Base-by-base conservation (phyloP, 1,140 invertebrate species). In the Panagrolaimus sp. region DNA sequence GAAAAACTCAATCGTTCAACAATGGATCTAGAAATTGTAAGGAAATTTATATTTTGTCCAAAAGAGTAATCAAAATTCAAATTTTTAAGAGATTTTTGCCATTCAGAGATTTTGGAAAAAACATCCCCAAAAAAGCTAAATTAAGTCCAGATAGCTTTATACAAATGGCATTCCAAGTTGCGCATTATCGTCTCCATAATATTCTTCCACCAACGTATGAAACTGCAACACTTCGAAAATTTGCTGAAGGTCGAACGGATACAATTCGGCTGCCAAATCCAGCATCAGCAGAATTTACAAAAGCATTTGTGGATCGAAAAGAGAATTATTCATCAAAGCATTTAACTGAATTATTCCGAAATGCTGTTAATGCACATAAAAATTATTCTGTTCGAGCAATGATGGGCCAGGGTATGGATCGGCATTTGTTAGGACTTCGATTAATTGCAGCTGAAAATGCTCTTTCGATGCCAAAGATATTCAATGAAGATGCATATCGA, bases 91-190 rank as follows among this genome's bases (percentile, higher is more conserved):
- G 74, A 46, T 75, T 79, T 20, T 72, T 80, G 16, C 76, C 75
- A 20, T 86, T 85, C 72, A 77, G 76, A 9, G 69, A 75, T n/a
- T 86, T 82, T 72, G 86, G 86, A 20, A 86, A 86, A 75, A 82
- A 84, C 65, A 82, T 85, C 64, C 77, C 82, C 13, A 86, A 86
- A 74, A 73, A 74, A 7, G 73, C 78, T 11, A 82, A 83, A 63
- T 61, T 86, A 7, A 84, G 83, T 71, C 86, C 86, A 14, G 86
- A 86, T 80, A 38, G 31, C 7, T 93, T 89, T 81, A 88, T 96
- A 70, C 93, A 97, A 86, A 90, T 95, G 84, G 92, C 92, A 0
- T 88, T 95, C 79, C 92, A 95, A 83, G 87, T 90, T 62, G 90
- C 92, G 5, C 94, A 90, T 84, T 92, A 88, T 81, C 89, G 88